Evolutionary conservation across 2,797 vertebrate genomes (phyloP).

Genomic region (Tiaroga cobitis): DNA sequence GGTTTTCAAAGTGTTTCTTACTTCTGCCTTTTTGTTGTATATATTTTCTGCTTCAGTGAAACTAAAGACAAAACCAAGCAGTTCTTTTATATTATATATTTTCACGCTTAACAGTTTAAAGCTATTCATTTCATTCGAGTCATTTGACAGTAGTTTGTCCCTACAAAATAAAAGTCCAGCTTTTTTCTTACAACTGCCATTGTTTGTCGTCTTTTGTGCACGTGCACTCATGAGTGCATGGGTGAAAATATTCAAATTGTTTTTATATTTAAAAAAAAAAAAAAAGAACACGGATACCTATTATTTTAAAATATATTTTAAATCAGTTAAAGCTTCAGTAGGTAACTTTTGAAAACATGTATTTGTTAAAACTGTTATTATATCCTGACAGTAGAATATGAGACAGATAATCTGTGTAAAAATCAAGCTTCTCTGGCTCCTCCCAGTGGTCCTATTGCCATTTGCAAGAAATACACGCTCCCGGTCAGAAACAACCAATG

Average conservation of each 20-base stretch:
- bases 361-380: too few relatives aligned
- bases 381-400: too few relatives aligned
- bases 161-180: conserved; percentile 88
- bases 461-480: too few relatives aligned
- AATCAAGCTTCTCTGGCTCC: too few relatives aligned
- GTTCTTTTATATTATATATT: conserved; percentile 88
- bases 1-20: conserved; percentile 81
- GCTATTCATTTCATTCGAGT: conserved; percentile 90
- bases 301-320: not conserved
- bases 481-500: too few relatives aligned
- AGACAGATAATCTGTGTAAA: too few relatives aligned
- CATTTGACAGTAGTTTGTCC: conserved; percentile 92
- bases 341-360: too few relatives aligned
- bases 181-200: conserved; percentile 66
- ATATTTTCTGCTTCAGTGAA: conserved; percentile 90
- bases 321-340: too few relatives aligned
- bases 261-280: not conserved
- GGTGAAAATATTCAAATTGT: not conserved
- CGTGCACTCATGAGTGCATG: not conserved
- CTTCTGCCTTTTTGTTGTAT: conserved; percentile 90
- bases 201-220: conserved; percentile 12
- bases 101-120: conserved; percentile 85
- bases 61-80: conserved; percentile 84
- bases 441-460: too few relatives aligned
- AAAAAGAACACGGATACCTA: not conserved